Conservation (phyloP, 2,797 vertebrate genomes). For the Hydrocynus forskahlii region DNA sequence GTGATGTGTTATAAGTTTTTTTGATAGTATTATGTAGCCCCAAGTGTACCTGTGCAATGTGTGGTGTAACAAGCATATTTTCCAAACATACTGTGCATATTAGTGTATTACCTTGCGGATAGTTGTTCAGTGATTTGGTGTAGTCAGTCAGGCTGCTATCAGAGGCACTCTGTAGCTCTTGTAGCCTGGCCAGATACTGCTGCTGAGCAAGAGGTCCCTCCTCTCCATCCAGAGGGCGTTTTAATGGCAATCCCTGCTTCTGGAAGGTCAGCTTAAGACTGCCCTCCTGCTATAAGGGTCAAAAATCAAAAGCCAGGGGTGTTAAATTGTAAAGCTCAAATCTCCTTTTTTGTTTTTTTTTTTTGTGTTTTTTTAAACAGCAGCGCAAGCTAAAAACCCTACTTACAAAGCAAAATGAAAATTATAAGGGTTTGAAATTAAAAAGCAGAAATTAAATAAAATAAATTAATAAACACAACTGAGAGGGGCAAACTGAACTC, state of each 20-base stretch:
- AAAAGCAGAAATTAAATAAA: background rate
- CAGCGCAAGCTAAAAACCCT: conserved; percentile 13
- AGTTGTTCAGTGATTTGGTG: conserved; percentile 83
- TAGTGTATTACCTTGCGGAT: conserved; percentile 77
- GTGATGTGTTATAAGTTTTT: background rate
- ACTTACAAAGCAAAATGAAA: background rate
- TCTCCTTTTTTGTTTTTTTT: too few species aligned
- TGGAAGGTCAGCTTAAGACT: conserved; percentile 99
- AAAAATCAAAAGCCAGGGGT: background rate
- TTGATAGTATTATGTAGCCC: background rate
- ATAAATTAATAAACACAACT: conserved; percentile 27
- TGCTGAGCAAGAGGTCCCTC: conserved; percentile 90
- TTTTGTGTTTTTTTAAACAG: conserved; percentile 7
- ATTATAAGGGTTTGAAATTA: background rate
- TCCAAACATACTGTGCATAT: background rate
- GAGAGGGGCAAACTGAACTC: conserved; percentile 70
- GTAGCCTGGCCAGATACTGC: conserved; percentile 92
- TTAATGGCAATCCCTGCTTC: conserved; percentile 93
- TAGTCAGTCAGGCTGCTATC: conserved; percentile 90
- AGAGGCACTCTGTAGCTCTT: conserved; percentile 92
- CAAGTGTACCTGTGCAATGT: background rate
- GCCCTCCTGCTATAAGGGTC: conserved; percentile 86
- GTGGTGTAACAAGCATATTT: background rate
- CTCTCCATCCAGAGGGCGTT: conserved; percentile 89
- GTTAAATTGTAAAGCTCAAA: background rate